Base-by-base conservation (phyloP, 2,888 invertebrate genomes). In the Anoncus sp. region DNA sequence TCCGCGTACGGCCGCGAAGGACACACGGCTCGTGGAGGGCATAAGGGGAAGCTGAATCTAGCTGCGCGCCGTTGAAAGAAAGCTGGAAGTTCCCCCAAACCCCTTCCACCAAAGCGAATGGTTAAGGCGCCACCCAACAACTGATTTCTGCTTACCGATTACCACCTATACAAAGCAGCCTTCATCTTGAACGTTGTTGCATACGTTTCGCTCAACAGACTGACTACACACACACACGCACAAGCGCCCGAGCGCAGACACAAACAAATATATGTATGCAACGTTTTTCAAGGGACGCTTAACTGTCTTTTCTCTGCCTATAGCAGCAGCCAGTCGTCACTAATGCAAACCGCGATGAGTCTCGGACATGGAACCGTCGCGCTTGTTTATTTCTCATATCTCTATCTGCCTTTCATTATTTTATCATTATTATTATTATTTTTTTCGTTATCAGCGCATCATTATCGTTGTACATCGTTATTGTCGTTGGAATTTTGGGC, bases 61-160 rank as follows among this genome's bases (percentile, higher is more conserved):
- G 49, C 47, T 66, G 69, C n/a, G n/a, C 66, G 69, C 63, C 60
- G 66, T 60, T 72, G 70, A 63, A 72, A 75, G 47, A 66, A 66
- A 75, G 40, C 49, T 22, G 27, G 51, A 47, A 65, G 60, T 66
- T n/a, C n/a, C n/a, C n/a, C n/a, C n/a, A n/a, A n/a, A n/a, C n/a
- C n/a, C 45, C 31, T 45, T 38, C 60, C 51, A 51, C 62, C 35
- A 12, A 47, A 69, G 57, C 71, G 49, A 82, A 83, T 83, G 81
- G 79, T 76, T 80, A 20, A 87, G 89, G 89, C 89, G 89, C 89
- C 89, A 88, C 85, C 86, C 87, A 88, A 83, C 84, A 83, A 86
- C 89, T 88, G 89, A 89, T 89, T 89, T 89, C 89, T 87, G 85
- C 89, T 89, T 87, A 89, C 86, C 85, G 89, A 89, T 89, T 89